These are phyloP conservation scores for Pseudanteris insignis DNA, from an alignment of 2,888 invertebrate species.

Conservation along the genomic window DNA sequence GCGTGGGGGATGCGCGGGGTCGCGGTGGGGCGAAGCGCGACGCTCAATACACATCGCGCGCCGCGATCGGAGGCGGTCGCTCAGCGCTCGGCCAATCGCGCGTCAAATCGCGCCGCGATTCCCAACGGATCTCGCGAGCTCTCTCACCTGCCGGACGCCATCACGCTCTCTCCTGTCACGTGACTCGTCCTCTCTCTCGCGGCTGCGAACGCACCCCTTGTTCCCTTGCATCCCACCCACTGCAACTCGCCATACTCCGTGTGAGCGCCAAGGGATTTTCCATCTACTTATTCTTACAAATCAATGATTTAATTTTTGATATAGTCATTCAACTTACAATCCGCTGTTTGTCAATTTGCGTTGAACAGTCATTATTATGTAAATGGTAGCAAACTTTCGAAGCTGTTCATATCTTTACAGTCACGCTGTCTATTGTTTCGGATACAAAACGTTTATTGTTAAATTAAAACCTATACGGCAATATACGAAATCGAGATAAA, in stretches of 20 bases:
- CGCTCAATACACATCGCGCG: slow-evolving; percentile 16
- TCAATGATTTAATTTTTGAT: too few relatives aligned
- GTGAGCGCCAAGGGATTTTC: slow-evolving; percentile 2
- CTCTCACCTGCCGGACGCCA: slow-evolving; percentile 55
- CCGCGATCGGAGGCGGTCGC: slow-evolving; percentile 43
- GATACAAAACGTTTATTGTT: too few relatives aligned
- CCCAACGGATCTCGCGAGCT: slow-evolving; percentile 39
- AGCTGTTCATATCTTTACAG: too few relatives aligned
- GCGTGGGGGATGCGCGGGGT: slow-evolving; percentile 5
- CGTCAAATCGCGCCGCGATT: slow-evolving; percentile 52
- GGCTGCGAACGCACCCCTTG: slow-evolving; percentile 3
- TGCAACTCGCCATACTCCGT: too few relatives aligned
- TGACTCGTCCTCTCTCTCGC: slow-evolving; percentile 14
- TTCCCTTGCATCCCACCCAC: neutral
- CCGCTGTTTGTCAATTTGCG: too few relatives aligned
- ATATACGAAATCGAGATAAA: slow-evolving; percentile 28
- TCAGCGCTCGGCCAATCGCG: slow-evolving; percentile 61
- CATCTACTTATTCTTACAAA: neutral
- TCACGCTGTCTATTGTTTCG: too few relatives aligned
- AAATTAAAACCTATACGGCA: too few relatives aligned
- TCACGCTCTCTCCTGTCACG: slow-evolving; percentile 52
- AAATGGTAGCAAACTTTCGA: too few relatives aligned
- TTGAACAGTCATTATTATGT: too few relatives aligned
- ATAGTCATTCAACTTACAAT: too few relatives aligned
- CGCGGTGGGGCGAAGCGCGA: slow-evolving; percentile 13